Percentiles rank a stretch among this genome's conserved stretches.
phyloP scores from a whole-genome alignment of 2,113 vertebrate species.

The Mugil cephalus region DNA sequence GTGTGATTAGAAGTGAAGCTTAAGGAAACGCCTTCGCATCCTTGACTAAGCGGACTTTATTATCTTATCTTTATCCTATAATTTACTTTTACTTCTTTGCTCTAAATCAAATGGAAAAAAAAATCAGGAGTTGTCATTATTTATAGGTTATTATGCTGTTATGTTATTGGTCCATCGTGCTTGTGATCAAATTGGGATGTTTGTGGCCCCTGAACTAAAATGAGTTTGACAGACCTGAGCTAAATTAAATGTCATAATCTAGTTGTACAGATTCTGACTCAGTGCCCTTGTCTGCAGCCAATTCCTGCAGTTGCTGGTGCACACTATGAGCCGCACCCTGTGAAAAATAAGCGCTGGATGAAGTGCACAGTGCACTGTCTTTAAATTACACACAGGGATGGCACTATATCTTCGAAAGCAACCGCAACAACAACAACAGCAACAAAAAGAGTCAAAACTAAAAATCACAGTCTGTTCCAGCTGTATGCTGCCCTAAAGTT shows the following conservation, averaged over 20 bases:
- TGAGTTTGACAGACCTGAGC: neutral
- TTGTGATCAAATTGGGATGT: no score
- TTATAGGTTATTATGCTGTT: no score
- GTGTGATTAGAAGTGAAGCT: neutral
- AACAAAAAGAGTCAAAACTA: slow-evolving; percentile 49
- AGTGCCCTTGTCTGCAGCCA: neutral
- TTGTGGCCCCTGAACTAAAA: no score
- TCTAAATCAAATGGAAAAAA: no score
- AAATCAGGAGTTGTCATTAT: no score
- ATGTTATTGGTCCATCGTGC: no score
- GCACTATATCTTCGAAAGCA: slow-evolving; percentile 37
- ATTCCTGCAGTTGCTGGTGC: neutral
- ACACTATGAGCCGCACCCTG: neutral
- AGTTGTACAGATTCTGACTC: neutral
- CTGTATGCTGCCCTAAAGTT: slow-evolving; percentile 75
- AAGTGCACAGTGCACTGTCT: slow-evolving; percentile 38
- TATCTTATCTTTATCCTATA: no score
- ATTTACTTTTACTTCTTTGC: no score
- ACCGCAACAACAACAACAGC: neutral
- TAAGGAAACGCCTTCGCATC: neutral
- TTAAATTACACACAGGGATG: slow-evolving; percentile 43
- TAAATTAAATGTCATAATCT: neutral
- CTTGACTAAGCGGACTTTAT: no score
- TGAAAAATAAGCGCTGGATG: slow-evolving; percentile 15
- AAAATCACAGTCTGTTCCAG: slow-evolving; percentile 62